Base-by-base conservation (phyloP, 2,797 vertebrate genomes). In the Manis crassicaudata region DNA sequence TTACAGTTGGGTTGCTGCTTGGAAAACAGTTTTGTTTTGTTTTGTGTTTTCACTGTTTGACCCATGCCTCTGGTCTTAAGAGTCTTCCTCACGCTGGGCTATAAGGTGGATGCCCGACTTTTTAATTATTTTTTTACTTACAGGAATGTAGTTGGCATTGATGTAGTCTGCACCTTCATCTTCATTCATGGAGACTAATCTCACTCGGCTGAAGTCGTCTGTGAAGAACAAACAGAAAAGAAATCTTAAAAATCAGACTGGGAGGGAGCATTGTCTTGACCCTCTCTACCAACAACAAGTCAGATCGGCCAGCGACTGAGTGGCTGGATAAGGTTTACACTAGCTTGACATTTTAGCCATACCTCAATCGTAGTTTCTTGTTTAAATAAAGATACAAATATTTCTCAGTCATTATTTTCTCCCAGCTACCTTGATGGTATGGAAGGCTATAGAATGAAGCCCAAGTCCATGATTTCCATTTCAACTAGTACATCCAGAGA, bases 141-240 rank as follows among this genome's bases (percentile, higher is more conserved):
- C 99, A 1, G 99, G 99, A 43, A 99, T 99, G 96, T 99, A 99
- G 98, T 99, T 99, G 95, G 99, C 99, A 9, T 99, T 99, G 95
- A 99, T 99, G 98, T 99, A 99, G 96, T 99, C 99, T 0, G 99
- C 99, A 2, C 99, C 99, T 95, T 99, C 99, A 4, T 99, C 99
- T 88, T 99, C 99, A 84, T 99, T 99, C 98, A 99, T 99, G 2
- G 99, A 99, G 86, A 99, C 97, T 63, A 99, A 97, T 70, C 99
- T 99, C 62, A 99, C 99, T 0, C 99, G 99, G 92, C 99, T 99
- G 92, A 99, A 99, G 96, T 99, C 99, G 97, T 99, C 99, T 99
- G 97, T 1, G 21, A 94, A 88, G 84, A 79, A 65, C 4, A 92
- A 93, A 20, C 23, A 29, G 70, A 96, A 75, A 60, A 68, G 1